Evolutionary conservation across 2,113 vertebrate species (phyloP), one percentile per base, ranked within the genome.

Genomic region (Chascanopsetta lugubris): DNA sequence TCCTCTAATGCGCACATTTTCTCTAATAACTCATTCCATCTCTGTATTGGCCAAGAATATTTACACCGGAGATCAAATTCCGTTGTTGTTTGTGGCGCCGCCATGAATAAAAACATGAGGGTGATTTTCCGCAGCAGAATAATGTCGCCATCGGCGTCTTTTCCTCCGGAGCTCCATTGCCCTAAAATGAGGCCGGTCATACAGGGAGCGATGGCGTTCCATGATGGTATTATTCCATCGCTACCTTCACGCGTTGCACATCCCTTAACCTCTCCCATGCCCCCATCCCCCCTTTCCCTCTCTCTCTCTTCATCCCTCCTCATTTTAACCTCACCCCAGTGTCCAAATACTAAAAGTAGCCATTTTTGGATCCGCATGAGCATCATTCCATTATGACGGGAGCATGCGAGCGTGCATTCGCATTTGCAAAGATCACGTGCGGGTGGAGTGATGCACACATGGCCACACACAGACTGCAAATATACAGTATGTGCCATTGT

Each of bases 31-130:
- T 79, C 61, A 81, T 88, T 81, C 72, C 59, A 77, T 83, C 83
- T 83, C 68, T 71, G 73, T 76, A 85, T 79, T 69, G 61, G 72
- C 80, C 69, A 49, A 48, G 72, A 86, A 83, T 90, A 89, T 87
- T 88, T 83, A 88, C 79, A 61, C 69, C 83, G 80, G 67, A 78
- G 90, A 91, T 86, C 84, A 83, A 84, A 89, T 84, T 77, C 70
- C 79, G 83, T 86, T 89, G 82, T 83, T 90, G 82, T 89, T 90
- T 89, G 82, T 72, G 75, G 61, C 42, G 59, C 68, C 67, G 60
- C 63, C 75, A 90, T 90, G 87, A 91, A 88, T 89, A 87, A 89
- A 90, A 90, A 88, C 82, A 89, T 75, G 79, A 89, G 64, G 69
- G 75, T 67, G 79, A 85, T 88, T 87, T 87, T 87, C 72, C 59